phyloP scores from a whole-genome alignment of 2,797 vertebrate species.

The Sebastes trivittatus region DNA sequence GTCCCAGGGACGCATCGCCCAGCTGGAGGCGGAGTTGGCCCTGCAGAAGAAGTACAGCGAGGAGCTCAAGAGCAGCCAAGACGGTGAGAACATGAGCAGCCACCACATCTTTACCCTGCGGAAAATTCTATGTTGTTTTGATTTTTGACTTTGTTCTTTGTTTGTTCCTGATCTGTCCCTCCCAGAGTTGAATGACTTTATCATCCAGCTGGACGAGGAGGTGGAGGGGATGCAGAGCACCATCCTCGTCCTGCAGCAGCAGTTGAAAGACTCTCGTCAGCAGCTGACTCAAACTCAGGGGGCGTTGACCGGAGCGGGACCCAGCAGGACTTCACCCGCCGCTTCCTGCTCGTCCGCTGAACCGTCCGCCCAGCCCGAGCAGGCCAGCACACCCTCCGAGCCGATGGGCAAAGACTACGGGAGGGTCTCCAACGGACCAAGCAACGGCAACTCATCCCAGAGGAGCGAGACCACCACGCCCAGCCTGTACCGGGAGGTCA shows the following conservation, averaged over 20 bases:
- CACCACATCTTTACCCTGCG: not conserved
- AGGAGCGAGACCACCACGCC: slow-evolving; percentile 86
- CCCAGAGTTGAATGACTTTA: slow-evolving; percentile 96
- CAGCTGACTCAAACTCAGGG: slow-evolving; percentile 82
- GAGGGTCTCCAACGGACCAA: slow-evolving; percentile 95
- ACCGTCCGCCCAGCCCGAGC: slow-evolving; percentile 81
- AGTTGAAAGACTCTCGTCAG: slow-evolving; percentile 90
- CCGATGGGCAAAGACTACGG: slow-evolving; percentile 90
- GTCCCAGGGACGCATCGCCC: slow-evolving; percentile 98
- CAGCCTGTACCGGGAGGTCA: slow-evolving; percentile 94
- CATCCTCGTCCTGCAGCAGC: slow-evolving; percentile 95
- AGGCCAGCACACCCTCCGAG: slow-evolving; percentile 81
- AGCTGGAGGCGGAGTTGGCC: slow-evolving; percentile 98
- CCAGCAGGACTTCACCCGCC: slow-evolving; percentile 80
- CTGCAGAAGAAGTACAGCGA: slow-evolving; percentile 99
- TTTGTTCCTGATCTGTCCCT: not conserved
- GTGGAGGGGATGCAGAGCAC: slow-evolving; percentile 99
- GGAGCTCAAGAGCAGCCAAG: slow-evolving; percentile 99
- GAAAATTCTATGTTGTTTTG: not conserved
- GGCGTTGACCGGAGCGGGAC: slow-evolving; percentile 71
- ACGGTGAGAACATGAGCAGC: slow-evolving; percentile 86
- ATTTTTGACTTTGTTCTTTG: not conserved
- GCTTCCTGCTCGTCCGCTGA: slow-evolving; percentile 80
- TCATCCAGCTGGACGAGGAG: slow-evolving; percentile 97
- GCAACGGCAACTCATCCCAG: slow-evolving; percentile 93